Evolutionary conservation across 2,888 invertebrate genomes (phyloP).

Genomic region (Polymixis flavicincta): DNA sequence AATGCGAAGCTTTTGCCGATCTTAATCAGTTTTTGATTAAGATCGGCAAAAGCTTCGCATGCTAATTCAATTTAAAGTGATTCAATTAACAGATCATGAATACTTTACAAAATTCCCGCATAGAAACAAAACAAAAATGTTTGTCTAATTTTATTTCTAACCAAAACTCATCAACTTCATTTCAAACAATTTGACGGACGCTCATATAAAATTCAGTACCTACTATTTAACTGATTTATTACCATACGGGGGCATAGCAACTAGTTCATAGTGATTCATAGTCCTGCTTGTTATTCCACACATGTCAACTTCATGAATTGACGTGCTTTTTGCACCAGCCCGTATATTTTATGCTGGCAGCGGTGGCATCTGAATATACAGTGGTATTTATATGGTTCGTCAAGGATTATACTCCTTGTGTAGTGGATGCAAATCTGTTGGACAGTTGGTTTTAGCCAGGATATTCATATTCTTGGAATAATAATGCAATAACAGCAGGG

Average conservation of each 20-base stretch:
- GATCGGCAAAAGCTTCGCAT: background rate
- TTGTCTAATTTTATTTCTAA: constrained; percentile 3
- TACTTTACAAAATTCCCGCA: background rate
- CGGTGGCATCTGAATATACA: constrained; percentile 67
- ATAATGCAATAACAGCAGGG: background rate
- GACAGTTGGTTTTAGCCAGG: constrained; percentile 27
- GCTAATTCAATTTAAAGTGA: background rate
- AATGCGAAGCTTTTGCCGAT: too few relatives aligned
- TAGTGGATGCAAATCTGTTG: constrained; percentile 31
- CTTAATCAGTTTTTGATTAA: too few relatives aligned
- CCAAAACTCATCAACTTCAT: constrained; percentile 26
- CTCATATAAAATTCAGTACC: constrained; percentile 56
- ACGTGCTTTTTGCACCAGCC: constrained; percentile 71
- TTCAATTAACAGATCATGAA: background rate
- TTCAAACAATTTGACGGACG: constrained; percentile 33
- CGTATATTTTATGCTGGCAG: constrained; percentile 66
- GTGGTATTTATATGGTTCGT: constrained; percentile 46
- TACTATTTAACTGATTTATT: constrained; percentile 60
- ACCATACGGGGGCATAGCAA: constrained; percentile 68
- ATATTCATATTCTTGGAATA: constrained; percentile 11
- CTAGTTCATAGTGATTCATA: constrained; percentile 68
- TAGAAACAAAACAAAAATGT: constrained; percentile 9
- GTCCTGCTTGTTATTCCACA: constrained; percentile 68
- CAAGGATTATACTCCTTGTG: constrained; percentile 42
- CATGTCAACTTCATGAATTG: constrained; percentile 70